A percentile compares a stretch with the other conserved stretches of the same genome.
phyloP scores from a whole-genome alignment of 2,888 invertebrate genomes.

The Plebejus argus region DNA sequence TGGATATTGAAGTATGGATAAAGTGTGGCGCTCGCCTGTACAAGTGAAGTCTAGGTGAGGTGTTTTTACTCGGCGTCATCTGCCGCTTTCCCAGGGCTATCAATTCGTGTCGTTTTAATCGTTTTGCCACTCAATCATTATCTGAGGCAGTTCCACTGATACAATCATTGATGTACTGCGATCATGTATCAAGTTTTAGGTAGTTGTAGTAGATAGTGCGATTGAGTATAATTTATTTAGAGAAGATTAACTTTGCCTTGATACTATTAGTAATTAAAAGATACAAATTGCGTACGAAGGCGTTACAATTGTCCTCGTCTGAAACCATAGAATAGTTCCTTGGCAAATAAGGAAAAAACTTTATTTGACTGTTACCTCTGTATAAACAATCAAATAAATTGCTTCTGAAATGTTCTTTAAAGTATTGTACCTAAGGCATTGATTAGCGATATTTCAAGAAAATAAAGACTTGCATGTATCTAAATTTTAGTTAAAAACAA shows the following conservation, averaged over 20 bases:
- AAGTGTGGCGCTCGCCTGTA: slow-evolving; percentile 21
- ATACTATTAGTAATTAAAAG: too few species aligned
- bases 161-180: slow-evolving; percentile 32
- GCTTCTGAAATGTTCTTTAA: too few species aligned
- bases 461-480: neutral
- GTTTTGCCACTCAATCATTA: slow-evolving; percentile 54
- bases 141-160: slow-evolving; percentile 51
- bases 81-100: slow-evolving; percentile 66
- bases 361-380: too few species aligned
- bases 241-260: too few species aligned
- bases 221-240: too few species aligned
- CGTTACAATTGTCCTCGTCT: too few species aligned
- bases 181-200: neutral
- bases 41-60: slow-evolving; percentile 40
- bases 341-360: too few species aligned
- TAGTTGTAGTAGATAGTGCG: neutral
- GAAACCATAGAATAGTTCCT: too few species aligned
- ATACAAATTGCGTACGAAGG: too few species aligned
- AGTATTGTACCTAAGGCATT: too few species aligned
- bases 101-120: slow-evolving; percentile 68
- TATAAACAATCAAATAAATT: too few species aligned
- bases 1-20: too few species aligned
- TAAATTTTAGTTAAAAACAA: neutral
- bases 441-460: neutral
- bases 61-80: slow-evolving; percentile 53